Evolutionary conservation across 2,888 invertebrate species (phyloP), one percentile per base, ranked within the genome.

Genomic region (Ferrisia virgata): DNA sequence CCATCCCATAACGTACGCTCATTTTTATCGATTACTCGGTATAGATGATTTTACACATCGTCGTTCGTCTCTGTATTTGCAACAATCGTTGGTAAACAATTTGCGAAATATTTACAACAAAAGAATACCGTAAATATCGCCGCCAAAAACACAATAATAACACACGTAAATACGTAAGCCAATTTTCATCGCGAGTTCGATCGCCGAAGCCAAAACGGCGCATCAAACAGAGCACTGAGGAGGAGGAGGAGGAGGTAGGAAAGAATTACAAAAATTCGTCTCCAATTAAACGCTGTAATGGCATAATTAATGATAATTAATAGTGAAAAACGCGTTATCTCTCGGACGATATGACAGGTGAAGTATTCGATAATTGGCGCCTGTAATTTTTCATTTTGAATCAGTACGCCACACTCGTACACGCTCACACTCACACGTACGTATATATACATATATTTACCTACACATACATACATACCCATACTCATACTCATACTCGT

Each of bases 321-420:
- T 64, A 64, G 64, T 28, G 64, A 64, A 64, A 64, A 64, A 15
- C 15, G 22, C 64, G 64, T 64, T 64, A 64, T 64, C 64, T 64
- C 64, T 64, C 28, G 64, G 72, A 76, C 72, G 72, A 76, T 76
- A 76, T 22, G 72, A 76, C 72, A 76, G 72, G 72, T 76, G 72
- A 76, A 76, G 72, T 76, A 76, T 76, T 76, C 36, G 72, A 76
- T 76, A 76, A 76, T 76, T 18, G 72, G 72, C 72, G 72, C 36
- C 72, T 36, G 33, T 76, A 76, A 76, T 76, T 76, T 76, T 76
- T 76, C 64, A 64, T 64, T n/a, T n/a, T 64, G 64, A 64, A 25
- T 58, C 58, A 64, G 28, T 64, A 53, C n/a, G n/a, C 5, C 43
- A 22, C 2, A 11, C 9, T 40, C 13, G 11, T 40, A 40, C 40